These are phyloP conservation scores for Epinephelus cyanopodus DNA, from an alignment of 2,113 vertebrate species.

Conservation along the genomic window DNA sequence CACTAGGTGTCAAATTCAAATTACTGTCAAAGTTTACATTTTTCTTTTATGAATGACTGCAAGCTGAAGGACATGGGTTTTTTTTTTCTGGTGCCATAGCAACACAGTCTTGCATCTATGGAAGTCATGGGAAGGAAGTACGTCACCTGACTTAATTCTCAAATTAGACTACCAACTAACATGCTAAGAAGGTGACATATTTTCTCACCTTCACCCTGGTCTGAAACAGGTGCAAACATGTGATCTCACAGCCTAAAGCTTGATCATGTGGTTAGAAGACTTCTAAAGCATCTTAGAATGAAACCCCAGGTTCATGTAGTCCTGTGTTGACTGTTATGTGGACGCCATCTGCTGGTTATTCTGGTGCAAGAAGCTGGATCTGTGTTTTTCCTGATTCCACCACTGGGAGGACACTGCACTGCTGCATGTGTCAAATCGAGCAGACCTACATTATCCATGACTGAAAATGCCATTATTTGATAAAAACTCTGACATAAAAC, in stretches of 20 bases:
- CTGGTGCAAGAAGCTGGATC: neutral
- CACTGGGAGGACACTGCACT: slow-evolving; percentile 57
- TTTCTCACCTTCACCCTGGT: neutral
- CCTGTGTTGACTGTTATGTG: slow-evolving; percentile 36
- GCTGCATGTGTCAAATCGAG: neutral
- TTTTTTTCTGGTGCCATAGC: slow-evolving; percentile 33
- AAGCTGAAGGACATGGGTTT: slow-evolving; percentile 35
- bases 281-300: neutral
- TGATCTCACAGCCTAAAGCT: neutral
- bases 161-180: neutral
- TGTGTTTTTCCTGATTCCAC: neutral
- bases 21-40: neutral
- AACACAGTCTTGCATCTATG: slow-evolving; percentile 22
- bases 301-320: neutral
- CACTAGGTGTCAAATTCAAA: slow-evolving; percentile 18
- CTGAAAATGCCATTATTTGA: neutral
- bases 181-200: neutral
- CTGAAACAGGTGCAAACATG: neutral
- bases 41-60: neutral
- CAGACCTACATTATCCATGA: neutral
- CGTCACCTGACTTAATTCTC: neutral
- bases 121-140: neutral
- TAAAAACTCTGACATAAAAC: neutral
- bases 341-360: slow-evolving; percentile 77
- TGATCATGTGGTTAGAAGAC: neutral